A percentile compares a stretch with the other conserved stretches of the same genome.
phyloP scores from a whole-genome alignment of 35 echinoderm and acorn worm species.

The Heliocidaris tuberculata region DNA sequence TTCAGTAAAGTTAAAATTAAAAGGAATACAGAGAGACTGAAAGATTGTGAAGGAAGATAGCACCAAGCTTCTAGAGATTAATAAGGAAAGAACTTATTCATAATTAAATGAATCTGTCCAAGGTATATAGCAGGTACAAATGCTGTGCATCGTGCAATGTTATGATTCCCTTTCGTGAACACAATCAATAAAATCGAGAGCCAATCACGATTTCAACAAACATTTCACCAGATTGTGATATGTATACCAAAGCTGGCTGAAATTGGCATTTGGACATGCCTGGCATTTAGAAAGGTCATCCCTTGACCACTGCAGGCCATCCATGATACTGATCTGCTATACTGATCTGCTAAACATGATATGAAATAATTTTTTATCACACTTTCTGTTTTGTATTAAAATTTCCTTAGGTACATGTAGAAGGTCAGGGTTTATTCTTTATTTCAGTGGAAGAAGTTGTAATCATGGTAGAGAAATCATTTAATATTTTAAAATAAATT shows the following conservation, averaged over 20 bases:
- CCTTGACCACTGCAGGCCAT: constrained; percentile 7
- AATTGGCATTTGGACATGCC: constrained; percentile 15
- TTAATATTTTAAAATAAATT: background rate
- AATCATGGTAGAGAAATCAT: background rate
- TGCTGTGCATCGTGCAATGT: background rate
- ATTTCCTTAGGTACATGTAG: background rate
- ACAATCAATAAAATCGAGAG: background rate
- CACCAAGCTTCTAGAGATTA: too few species aligned
- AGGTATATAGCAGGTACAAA: background rate
- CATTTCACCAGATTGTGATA: background rate
- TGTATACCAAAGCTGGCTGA: background rate
- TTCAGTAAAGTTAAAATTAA: too few species aligned
- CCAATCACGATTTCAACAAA: background rate
- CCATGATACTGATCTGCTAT: background rate
- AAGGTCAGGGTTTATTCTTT: background rate
- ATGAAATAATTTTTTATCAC: background rate
- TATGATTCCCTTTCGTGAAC: background rate
- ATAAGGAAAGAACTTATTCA: too few species aligned
- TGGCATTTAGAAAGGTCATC: constrained; percentile 3
- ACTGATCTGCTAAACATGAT: background rate
- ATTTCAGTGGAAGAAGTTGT: background rate
- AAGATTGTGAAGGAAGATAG: too few species aligned
- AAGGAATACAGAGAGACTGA: too few species aligned
- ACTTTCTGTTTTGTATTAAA: background rate
- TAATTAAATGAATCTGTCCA: too few species aligned